A percentile compares a stretch with the other conserved stretches of the same genome.
Evolutionary conservation across 2,113 vertebrate genomes (phyloP).

Genomic region (Quiscalus mexicanus): DNA sequence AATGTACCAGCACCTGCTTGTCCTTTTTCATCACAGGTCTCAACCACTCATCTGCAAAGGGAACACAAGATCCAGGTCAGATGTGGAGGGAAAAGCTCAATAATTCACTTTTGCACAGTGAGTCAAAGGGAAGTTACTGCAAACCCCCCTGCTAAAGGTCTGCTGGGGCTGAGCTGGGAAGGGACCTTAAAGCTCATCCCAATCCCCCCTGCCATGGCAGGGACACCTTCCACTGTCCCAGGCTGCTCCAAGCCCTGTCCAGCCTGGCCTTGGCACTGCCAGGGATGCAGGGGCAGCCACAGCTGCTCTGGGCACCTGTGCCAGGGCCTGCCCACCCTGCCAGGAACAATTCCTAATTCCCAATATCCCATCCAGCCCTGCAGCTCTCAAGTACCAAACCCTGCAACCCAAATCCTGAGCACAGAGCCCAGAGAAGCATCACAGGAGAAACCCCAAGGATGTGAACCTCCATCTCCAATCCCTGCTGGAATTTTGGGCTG

Average conservation of each 20-base stretch:
- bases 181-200: background rate
- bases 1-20: constrained; percentile 95
- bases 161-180: too few species aligned
- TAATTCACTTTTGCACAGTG: background rate
- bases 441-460: background rate
- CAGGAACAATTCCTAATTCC: background rate
- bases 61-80: background rate
- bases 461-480: background rate
- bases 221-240: background rate
- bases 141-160: background rate
- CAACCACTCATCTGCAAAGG: constrained; percentile 92
- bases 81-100: background rate
- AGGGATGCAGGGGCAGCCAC: background rate
- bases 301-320: background rate
- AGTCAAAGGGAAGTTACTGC: background rate
- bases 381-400: background rate
- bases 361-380: background rate
- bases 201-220: background rate
- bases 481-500: background rate
- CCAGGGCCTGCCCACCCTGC: background rate
- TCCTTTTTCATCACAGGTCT: constrained; percentile 95
- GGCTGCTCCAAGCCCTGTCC: background rate
- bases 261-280: background rate
- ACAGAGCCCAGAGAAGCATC: background rate
- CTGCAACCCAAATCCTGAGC: accelerated